phyloP scores from a whole-genome alignment of 1,140 invertebrate genomes.

The Tachypleus tridentatus region DNA sequence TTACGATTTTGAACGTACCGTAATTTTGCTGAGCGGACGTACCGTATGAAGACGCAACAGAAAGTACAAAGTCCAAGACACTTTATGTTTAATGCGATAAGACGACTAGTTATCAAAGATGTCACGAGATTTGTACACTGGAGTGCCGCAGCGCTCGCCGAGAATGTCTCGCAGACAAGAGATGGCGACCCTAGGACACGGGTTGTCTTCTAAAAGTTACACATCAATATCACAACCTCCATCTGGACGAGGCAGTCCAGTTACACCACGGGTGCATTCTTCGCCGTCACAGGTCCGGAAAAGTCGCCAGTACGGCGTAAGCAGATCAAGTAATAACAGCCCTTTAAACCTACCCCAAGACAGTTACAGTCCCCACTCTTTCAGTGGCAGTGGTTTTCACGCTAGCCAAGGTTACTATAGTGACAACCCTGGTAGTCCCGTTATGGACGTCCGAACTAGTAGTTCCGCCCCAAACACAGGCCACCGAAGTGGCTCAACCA shows the following conservation, averaged over 20 bases:
- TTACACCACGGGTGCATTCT: conserved; percentile 6
- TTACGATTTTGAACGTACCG: too few relatives aligned
- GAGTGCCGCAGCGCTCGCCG: too few relatives aligned
- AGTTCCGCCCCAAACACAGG: conserved; percentile 33
- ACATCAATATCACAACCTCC: conserved; percentile 23
- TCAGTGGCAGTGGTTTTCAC: conserved; percentile 18
- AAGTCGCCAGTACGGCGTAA: conserved; percentile 15
- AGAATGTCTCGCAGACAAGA: too few relatives aligned
- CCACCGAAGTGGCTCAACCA: conserved; percentile 30
- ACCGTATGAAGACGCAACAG: too few relatives aligned
- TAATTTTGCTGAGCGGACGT: too few relatives aligned
- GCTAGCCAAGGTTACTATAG: conserved; percentile 37
- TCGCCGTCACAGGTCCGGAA: conserved; percentile 6
- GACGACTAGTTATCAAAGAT: too few relatives aligned
- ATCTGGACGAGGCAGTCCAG: conserved; percentile 18
- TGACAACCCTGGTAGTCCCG: conserved; percentile 56
- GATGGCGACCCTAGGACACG: too few relatives aligned
- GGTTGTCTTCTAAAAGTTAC: too few relatives aligned
- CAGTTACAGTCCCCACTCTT: conserved; percentile 16
- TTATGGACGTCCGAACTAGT: conserved; percentile 43
- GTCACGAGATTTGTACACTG: too few relatives aligned
- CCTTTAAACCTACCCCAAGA: conserved; percentile 22
- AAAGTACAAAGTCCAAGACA: too few relatives aligned
- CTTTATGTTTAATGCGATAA: too few relatives aligned
- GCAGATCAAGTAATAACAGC: conserved; percentile 24